phyloP scores from a whole-genome alignment of 2,113 vertebrate species.

The Gobiocypris rarus region DNA sequence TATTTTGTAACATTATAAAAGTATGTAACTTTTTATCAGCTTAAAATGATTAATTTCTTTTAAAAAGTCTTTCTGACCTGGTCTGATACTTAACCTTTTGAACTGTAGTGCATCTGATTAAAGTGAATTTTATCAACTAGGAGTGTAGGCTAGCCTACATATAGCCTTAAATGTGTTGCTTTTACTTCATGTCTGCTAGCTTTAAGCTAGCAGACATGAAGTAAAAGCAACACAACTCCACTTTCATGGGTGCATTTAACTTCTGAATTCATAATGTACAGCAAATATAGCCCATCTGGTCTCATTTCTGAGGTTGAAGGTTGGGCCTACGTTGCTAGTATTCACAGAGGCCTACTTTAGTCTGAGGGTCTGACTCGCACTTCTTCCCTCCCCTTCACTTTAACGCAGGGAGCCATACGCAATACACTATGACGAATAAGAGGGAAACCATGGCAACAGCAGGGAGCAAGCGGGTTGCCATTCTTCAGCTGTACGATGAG shows the following conservation, averaged over 20 bases:
- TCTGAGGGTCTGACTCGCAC: conserved; percentile 7
- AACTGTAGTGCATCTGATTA: not conserved
- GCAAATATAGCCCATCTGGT: not conserved
- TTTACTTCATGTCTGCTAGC: too few relatives aligned
- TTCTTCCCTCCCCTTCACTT: conserved; percentile 12
- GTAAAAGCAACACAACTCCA: not conserved
- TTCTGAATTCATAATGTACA: not conserved
- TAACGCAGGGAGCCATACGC: conserved; percentile 36
- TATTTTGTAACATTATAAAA: too few relatives aligned
- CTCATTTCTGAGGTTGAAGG: not conserved
- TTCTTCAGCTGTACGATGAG: conserved; percentile 43
- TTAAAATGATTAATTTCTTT: too few relatives aligned
- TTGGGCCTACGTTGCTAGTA: not conserved
- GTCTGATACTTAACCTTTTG: not conserved
- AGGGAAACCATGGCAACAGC: conserved; percentile 66
- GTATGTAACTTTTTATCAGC: not conserved
- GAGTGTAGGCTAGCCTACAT: not conserved
- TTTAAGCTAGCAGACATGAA: not conserved
- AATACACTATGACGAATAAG: conserved; percentile 51
- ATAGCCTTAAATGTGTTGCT: too few relatives aligned
- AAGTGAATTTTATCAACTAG: not conserved
- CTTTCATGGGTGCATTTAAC: not conserved
- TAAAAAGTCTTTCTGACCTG: too few relatives aligned
- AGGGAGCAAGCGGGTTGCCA: conserved; percentile 25
- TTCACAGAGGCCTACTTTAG: not conserved